A percentile compares a stretch with the other conserved stretches of the same genome.
Conservation (phyloP, 1,140 invertebrate genomes). For the Heliothis virescens region DNA sequence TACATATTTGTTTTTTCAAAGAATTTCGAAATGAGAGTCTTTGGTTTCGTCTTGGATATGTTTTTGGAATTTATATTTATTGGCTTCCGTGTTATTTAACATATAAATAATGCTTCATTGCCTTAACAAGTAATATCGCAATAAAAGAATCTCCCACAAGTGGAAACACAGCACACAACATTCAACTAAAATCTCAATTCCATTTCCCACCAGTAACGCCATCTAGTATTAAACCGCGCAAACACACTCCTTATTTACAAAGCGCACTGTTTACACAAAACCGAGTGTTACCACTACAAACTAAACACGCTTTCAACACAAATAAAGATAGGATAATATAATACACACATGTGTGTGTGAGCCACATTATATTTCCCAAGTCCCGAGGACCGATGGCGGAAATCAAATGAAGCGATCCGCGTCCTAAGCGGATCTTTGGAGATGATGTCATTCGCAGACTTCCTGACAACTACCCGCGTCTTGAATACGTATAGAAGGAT, state of each 20-base stretch:
- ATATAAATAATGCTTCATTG: too few relatives aligned
- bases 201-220: constrained; percentile 3
- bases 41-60: constrained; percentile 41
- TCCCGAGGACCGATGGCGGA: constrained; percentile 43
- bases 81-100: neutral
- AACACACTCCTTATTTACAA: neutral
- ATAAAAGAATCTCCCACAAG: neutral
- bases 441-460: constrained; percentile 54
- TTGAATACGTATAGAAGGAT: constrained; percentile 44
- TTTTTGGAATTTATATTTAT: constrained; percentile 36
- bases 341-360: constrained; percentile 16
- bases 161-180: neutral
- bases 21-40: constrained; percentile 43
- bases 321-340: neutral
- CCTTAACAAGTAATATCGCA: too few relatives aligned
- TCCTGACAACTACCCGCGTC: constrained; percentile 42
- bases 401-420: constrained; percentile 56
- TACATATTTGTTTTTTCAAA: constrained; percentile 12
- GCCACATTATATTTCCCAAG: constrained; percentile 38
- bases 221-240: neutral
- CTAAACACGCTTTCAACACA: neutral
- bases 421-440: constrained; percentile 50
- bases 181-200: neutral
- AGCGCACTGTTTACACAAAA: constrained; percentile 21
- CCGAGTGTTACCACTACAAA: constrained; percentile 20